These are phyloP conservation scores for Picathartes gymnocephalus DNA, from an alignment of 2,113 vertebrate genomes.

Conservation along the genomic window DNA sequence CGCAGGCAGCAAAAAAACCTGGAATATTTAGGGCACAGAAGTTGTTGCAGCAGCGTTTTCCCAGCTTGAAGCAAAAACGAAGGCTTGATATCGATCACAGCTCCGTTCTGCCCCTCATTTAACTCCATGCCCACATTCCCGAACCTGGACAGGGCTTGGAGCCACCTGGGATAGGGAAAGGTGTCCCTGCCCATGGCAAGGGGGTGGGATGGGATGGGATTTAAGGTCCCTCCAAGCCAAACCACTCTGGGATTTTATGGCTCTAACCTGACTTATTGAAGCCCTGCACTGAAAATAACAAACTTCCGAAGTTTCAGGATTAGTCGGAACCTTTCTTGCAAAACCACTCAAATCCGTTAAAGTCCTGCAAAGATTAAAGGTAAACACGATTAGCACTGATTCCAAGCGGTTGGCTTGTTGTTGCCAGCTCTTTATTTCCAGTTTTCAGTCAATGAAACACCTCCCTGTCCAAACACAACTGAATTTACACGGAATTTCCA, in stretches of 20 bases:
- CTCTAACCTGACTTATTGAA: neutral
- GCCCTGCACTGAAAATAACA: neutral
- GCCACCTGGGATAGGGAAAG: neutral
- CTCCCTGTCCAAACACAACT: neutral
- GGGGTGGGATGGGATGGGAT: neutral
- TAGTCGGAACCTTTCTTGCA: neutral
- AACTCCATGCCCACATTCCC: neutral
- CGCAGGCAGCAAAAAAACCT: neutral
- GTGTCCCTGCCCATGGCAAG: neutral
- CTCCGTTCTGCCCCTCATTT: neutral
- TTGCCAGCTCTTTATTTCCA: neutral
- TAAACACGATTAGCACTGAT: neutral
- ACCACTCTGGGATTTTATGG: neutral
- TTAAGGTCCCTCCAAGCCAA: neutral
- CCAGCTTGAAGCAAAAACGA: neutral
- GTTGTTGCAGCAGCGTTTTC: rapidly evolving
- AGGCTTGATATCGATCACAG: neutral
- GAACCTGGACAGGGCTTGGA: neutral
- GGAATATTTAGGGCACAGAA: neutral
- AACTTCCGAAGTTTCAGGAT: neutral
- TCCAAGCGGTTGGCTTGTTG: neutral
- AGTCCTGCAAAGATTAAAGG: neutral
- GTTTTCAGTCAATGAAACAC: neutral
- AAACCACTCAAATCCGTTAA: neutral
- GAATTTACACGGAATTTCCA: neutral